phyloP scores from a whole-genome alignment of 2,797 vertebrate genomes.

The Leptodactylus fallax region DNA sequence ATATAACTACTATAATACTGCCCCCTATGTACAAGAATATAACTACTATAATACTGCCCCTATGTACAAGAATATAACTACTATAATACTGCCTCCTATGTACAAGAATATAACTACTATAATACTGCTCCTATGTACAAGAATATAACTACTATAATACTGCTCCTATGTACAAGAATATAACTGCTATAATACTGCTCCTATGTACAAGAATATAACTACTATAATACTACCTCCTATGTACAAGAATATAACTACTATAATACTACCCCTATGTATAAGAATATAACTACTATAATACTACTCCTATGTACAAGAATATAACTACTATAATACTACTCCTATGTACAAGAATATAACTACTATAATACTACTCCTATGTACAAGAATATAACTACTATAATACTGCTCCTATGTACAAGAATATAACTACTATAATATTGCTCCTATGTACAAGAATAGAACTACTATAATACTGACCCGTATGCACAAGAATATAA shows the following conservation, averaged over 20 bases:
- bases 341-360: constrained; percentile 7
- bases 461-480: no score
- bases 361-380: constrained; percentile 12
- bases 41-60: no score
- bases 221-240: neutral
- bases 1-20: constrained; percentile 6
- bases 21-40: no score
- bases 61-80: constrained; percentile 11
- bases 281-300: constrained; percentile 17
- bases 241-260: neutral
- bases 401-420: no score
- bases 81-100: neutral
- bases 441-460: no score
- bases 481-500: no score
- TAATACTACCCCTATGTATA: constrained; percentile 2
- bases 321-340: constrained; percentile 11
- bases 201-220: neutral
- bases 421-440: no score
- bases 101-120: neutral
- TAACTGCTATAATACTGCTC: constrained; percentile 1
- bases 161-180: neutral
- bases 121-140: neutral
- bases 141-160: neutral
- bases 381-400: no score
- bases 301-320: neutral